phyloP scores from a whole-genome alignment of 2,113 vertebrate genomes.

The Chinchilla lanigera region DNA sequence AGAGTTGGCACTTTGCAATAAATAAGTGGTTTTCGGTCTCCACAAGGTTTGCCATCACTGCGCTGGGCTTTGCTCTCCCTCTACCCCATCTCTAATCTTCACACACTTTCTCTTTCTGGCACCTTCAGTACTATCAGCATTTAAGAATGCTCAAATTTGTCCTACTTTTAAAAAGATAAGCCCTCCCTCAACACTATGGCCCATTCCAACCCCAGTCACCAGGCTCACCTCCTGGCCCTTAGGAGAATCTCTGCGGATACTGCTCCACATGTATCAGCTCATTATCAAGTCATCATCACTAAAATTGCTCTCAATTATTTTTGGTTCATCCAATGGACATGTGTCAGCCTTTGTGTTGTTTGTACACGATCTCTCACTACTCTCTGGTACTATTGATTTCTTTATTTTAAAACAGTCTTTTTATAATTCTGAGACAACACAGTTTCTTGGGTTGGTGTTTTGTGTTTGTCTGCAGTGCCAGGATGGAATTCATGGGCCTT shows the following conservation, averaged over 20 bases:
- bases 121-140: neutral
- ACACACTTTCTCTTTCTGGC: neutral
- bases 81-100: neutral
- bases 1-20: neutral
- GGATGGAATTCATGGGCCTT: neutral
- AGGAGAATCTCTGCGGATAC: neutral
- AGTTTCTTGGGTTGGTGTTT: neutral
- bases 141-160: neutral
- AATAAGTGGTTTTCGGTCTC: neutral
- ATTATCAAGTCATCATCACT: neutral
- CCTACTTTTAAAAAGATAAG: neutral
- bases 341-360: neutral
- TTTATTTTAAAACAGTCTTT: neutral
- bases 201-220: neutral
- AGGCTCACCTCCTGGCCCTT: neutral
- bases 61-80: neutral
- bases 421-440: neutral
- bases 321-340: neutral
- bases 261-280: too few relatives aligned
- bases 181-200: neutral
- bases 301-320: neutral
- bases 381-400: neutral
- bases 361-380: neutral
- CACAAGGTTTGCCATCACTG: neutral
- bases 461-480: neutral